Evolutionary conservation across 2,113 vertebrate genomes (phyloP).

Genomic region (Psittacara wagleri): DNA sequence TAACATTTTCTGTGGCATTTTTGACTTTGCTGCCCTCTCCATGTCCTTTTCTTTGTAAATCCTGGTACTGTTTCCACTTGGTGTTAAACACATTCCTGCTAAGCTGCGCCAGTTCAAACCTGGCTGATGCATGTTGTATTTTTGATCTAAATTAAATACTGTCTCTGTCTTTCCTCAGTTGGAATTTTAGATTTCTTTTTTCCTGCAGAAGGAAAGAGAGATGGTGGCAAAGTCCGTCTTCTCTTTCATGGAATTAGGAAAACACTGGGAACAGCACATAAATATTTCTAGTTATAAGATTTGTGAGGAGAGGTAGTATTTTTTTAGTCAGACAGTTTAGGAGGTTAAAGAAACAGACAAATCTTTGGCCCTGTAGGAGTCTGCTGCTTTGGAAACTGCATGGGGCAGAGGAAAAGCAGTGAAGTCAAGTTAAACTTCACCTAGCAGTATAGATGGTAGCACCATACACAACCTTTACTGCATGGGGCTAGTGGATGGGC

Average conservation of each 20-base stretch:
- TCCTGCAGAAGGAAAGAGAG: neutral
- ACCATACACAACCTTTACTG: fast-evolving
- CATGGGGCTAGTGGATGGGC: neutral
- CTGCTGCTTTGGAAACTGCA: neutral
- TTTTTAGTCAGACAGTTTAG: neutral
- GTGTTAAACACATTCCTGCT: neutral
- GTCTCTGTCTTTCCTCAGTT: neutral
- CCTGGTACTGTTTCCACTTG: neutral
- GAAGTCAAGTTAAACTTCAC: neutral
- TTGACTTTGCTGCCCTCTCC: neutral
- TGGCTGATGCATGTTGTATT: neutral
- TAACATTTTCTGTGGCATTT: neutral
- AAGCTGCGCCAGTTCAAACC: neutral
- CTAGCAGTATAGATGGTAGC: neutral
- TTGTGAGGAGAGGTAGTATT: neutral
- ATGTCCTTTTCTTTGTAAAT: neutral
- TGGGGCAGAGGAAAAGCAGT: neutral
- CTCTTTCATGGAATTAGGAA: neutral
- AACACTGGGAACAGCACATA: neutral
- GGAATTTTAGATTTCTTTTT: neutral
- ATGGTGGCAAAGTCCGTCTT: neutral
- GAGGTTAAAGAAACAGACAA: neutral
- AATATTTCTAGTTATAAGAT: neutral
- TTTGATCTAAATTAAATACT: neutral
- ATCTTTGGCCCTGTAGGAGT: neutral